Conservation (phyloP, 2,113 vertebrate genomes). For the Tachuris rubrigastra region DNA sequence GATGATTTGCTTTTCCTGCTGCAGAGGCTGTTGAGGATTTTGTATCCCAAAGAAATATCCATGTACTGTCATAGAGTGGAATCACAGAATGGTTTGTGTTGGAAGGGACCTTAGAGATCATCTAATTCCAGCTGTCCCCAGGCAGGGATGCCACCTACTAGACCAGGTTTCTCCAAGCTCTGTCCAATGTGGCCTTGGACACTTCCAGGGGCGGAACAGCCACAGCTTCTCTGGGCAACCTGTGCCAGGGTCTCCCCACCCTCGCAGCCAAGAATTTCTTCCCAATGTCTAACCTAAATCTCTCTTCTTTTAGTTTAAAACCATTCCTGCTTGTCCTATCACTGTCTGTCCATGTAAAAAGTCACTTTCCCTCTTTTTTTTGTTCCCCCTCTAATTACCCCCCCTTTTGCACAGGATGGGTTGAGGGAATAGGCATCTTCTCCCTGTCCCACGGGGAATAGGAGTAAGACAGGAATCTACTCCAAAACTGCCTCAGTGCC, state of each 20-base stretch:
- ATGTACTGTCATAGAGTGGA: neutral
- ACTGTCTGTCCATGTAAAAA: neutral
- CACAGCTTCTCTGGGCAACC: neutral
- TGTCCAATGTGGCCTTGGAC: accelerated
- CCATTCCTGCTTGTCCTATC: neutral
- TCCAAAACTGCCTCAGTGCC: neutral
- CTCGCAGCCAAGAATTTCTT: neutral
- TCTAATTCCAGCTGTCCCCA: accelerated
- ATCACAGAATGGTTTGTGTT: neutral
- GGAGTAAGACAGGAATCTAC: neutral
- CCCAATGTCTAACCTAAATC: neutral
- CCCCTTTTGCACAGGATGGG: neutral
- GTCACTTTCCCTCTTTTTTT: neutral
- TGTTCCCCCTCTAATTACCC: neutral
- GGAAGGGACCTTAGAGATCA: neutral
- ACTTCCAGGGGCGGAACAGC: neutral
- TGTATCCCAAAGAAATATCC: neutral
- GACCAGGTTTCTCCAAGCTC: neutral
- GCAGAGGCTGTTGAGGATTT: neutral
- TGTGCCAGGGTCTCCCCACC: accelerated
- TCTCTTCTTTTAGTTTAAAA: neutral
- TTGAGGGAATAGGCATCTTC: neutral
- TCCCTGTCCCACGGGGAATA: neutral
- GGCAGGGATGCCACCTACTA: neutral
- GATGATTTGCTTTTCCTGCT: neutral